Conservation (phyloP, 2,888 invertebrate species). For the Taenaris catops region DNA sequence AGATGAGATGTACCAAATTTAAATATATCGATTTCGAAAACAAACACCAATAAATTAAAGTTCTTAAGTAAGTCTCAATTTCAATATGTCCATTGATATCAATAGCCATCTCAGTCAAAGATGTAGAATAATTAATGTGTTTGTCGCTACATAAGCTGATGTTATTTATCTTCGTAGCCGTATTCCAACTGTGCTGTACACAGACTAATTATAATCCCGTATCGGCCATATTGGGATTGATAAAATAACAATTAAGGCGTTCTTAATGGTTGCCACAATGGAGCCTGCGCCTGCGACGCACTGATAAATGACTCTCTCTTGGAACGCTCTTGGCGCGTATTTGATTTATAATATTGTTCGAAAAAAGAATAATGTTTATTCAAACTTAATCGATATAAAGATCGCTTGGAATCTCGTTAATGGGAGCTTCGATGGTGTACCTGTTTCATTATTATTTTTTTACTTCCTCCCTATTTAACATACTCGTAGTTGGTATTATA, state of each 20-base stretch:
- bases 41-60: too few species aligned
- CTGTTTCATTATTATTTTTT: slow-evolving; percentile 2
- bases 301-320: slow-evolving; percentile 67
- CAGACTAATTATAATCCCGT: slow-evolving; percentile 58
- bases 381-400: slow-evolving; percentile 68
- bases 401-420: slow-evolving; percentile 52
- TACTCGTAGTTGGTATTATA: too few species aligned
- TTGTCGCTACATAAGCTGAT: slow-evolving; percentile 12
- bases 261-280: slow-evolving; percentile 65
- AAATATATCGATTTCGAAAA: too few species aligned
- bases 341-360: slow-evolving; percentile 76
- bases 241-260: slow-evolving; percentile 75
- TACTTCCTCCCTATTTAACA: background rate
- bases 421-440: slow-evolving; percentile 9
- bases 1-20: too few species aligned
- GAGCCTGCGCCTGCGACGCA: slow-evolving; percentile 51
- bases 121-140: slow-evolving; percentile 13
- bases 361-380: slow-evolving; percentile 67
- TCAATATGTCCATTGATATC: slow-evolving; percentile 7
- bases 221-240: slow-evolving; percentile 66
- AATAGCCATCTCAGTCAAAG: slow-evolving; percentile 4
- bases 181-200: slow-evolving; percentile 25
- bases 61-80: background rate
- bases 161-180: slow-evolving; percentile 24
- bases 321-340: slow-evolving; percentile 63